Base-by-base conservation (phyloP, 2,113 vertebrate species). In the Zapornia atra region DNA sequence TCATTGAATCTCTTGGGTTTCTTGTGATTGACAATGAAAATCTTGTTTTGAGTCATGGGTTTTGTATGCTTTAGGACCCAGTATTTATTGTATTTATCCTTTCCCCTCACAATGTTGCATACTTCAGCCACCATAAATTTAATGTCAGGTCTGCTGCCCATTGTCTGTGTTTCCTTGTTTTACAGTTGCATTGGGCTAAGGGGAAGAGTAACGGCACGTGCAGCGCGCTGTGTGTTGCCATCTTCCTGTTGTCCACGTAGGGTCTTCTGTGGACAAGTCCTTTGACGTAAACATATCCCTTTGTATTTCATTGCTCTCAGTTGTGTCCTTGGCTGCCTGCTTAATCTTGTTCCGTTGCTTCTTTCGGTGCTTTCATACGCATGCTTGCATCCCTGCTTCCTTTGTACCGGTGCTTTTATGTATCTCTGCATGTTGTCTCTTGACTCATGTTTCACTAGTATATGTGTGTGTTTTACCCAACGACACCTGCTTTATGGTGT, bases 1-100 rank as follows among this genome's bases (percentile, higher is more conserved):
- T 68, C 5, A 28, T 44, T 1, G 0, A 4, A 22, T 81, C 54
- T 73, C 5, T 70, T 57, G 17, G 5, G 11, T 87, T 88, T 22
- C 15, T 88, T 76, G 17, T 48, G 26, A 33, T 0, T 80, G 53
- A 48, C 21, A 36, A 3, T 11, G 21, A 28, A 54, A 79, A 90
- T 6, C 20, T 34, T 0, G 0, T 1, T 69, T 76, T 53, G 48
- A 17, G 29, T 64, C 6, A 3, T 1, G 0, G 51, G 10, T 75
- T 78, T 56, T 78, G 5, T 51, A 6, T 59, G 29, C 48, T 79
- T 66, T 68, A n/a, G 54, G 33, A 77, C 13, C 16, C 17, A 65
- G 0, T 20, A 57, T 73, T 42, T 94, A 36, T 3, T 1, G 0
- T n/a, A 71, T 12, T 26, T 31, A 59, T 42, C 8, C 5, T 60